Evolutionary conservation across 1,140 invertebrate genomes (phyloP).

Genomic region (Drosophila nasuta): DNA sequence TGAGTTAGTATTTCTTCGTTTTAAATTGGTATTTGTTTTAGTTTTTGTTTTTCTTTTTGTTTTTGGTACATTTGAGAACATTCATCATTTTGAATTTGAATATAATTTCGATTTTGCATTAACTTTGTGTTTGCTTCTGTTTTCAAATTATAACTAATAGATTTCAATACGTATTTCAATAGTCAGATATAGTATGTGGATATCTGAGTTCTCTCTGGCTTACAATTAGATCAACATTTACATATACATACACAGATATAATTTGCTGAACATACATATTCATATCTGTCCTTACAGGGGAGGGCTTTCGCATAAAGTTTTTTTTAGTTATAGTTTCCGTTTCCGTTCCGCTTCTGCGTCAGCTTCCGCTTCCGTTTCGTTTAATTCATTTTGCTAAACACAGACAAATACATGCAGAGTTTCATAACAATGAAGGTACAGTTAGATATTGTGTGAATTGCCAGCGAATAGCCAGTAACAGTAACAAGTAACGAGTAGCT

Average conservation of each 20-base stretch:
- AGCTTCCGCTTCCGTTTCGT: background rate
- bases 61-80: slow-evolving; percentile 81
- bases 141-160: slow-evolving; percentile 64
- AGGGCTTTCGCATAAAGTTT: background rate
- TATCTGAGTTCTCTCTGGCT: slow-evolving; percentile 54
- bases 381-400: slow-evolving; percentile 1
- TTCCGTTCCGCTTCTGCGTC: slow-evolving; percentile 5
- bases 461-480: slow-evolving; percentile 30
- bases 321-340: slow-evolving; percentile 9
- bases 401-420: slow-evolving; percentile 34
- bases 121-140: slow-evolving; percentile 9
- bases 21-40: slow-evolving; percentile 44
- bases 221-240: slow-evolving; percentile 80
- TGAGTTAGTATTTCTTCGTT: background rate
- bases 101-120: slow-evolving; percentile 62
- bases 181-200: slow-evolving; percentile 48
- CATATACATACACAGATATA: slow-evolving; percentile 67
- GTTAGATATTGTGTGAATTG: slow-evolving; percentile 45
- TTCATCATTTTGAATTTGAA: slow-evolving; percentile 74
- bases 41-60: slow-evolving; percentile 33
- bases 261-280: slow-evolving; percentile 29
- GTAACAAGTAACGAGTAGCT: slow-evolving; percentile 33
- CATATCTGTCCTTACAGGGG: slow-evolving; percentile 17
- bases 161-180: slow-evolving; percentile 56
- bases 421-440: slow-evolving; percentile 41